These are phyloP conservation scores for Phrynocephalus vlangalii DNA, from an alignment of 2,797 vertebrate species.

Conservation along the genomic window DNA sequence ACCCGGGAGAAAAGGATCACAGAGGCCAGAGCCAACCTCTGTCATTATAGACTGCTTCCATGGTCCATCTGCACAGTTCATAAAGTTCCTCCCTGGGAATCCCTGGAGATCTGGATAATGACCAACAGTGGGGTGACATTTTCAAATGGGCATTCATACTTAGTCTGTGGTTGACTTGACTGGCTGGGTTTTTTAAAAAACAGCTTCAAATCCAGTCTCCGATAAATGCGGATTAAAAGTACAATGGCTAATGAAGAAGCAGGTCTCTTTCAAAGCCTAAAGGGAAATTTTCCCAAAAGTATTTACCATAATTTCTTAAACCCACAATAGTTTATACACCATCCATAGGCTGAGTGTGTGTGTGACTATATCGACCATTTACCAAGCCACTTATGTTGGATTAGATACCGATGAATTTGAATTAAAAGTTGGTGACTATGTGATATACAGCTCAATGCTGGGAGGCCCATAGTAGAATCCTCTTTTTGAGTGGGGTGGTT, in stretches of 20 bases:
- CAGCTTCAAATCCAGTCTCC: not conserved
- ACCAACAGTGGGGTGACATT: conserved; percentile 36
- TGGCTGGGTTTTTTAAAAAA: conserved; percentile 6
- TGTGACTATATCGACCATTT: too few relatives aligned
- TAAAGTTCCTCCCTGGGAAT: conserved; percentile 38
- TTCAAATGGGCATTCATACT: not conserved
- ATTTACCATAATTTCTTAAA: not conserved
- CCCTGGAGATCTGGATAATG: conserved; percentile 33
- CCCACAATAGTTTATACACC: not conserved
- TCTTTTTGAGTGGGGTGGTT: too few relatives aligned
- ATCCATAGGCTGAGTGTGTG: too few relatives aligned
- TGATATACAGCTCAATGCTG: too few relatives aligned
- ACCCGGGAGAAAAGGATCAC: conserved; percentile 58
- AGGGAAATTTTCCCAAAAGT: not conserved
- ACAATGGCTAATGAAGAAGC: not conserved
- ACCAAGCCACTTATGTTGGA: too few relatives aligned
- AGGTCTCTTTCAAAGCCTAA: not conserved
- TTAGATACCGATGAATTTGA: too few relatives aligned
- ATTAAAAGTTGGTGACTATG: too few relatives aligned
- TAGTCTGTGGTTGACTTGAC: not conserved
- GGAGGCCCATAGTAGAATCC: too few relatives aligned
- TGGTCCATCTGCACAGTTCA: conserved; percentile 33
- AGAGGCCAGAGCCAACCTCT: conserved; percentile 64
- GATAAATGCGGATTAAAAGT: not conserved
- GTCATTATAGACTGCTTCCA: conserved; percentile 46